Evolutionary conservation across 2,113 vertebrate genomes (phyloP), one percentile per base, ranked within the genome.

Genomic region (Zootoca vivipara): DNA sequence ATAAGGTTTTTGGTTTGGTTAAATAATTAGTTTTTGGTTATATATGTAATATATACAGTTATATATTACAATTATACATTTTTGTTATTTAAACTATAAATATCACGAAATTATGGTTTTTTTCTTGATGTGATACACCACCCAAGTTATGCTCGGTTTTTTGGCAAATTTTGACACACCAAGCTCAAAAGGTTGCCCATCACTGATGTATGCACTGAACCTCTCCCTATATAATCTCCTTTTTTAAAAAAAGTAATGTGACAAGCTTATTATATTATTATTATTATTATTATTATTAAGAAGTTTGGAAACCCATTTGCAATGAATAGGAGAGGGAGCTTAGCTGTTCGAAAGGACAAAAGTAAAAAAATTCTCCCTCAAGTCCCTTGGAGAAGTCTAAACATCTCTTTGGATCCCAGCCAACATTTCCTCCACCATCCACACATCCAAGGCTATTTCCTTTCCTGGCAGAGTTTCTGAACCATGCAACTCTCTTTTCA

Each of bases 401-500:
- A 20, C 40, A 70, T 46, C 28, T 46, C 64, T 28, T 46, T 83
- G 26, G 40, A n/a, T 56, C 7, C 22, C 56, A 28, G 42, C 42
- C 62, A 65, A 75, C 58, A 85, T 89, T 83, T 89, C 8, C 26
- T 0, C 0, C 18, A 6, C 81, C 73, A 52, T 3, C 73, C 8
- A 40, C 10, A 52, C 46, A 70, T 83, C 64, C 3, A 58, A 85
- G 65, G 90, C 30, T 1, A 73, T 65, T 56, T 42, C 75, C 91
- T 73, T 91, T 87, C 40, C 40, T 82, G 82, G 38, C 62, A 56
- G 7, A 62, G 78, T 1, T 85, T 83, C 38, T 85, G 73, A 91
- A 86, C 62, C 26, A 1, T 84, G 64, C 58, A 24, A 35, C 42
- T 0, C 9, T 78, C 24, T 72, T 92, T 38, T 15, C 72, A 85